These are phyloP conservation scores for Turritopsis rubra DNA, from an alignment of 30 jellyfish, hydroid and myxozoan genomes.

Conservation along the genomic window DNA sequence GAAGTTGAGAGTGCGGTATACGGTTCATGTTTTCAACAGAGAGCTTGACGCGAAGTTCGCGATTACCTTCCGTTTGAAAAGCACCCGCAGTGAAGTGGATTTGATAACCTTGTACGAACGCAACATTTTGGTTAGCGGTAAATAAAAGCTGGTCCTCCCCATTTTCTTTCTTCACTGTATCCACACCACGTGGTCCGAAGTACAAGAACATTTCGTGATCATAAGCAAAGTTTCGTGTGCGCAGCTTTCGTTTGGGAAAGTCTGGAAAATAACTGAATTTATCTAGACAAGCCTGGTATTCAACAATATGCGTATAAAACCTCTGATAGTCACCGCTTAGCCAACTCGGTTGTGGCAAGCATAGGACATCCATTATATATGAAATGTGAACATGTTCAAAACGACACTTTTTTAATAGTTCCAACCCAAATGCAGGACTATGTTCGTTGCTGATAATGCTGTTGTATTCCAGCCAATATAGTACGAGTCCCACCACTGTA, in stretches of 20 bases:
- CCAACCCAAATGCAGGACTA: background rate
- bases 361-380: constrained; percentile 15
- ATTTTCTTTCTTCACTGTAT: background rate
- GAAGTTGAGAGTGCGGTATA: constrained; percentile 14
- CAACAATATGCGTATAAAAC: constrained; percentile 23
- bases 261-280: constrained; percentile 20
- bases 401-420: constrained; percentile 12
- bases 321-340: constrained; percentile 1
- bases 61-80: background rate
- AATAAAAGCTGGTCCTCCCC: background rate
- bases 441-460: background rate
- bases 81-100: constrained; percentile 21
- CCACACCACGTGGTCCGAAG: constrained; percentile 11
- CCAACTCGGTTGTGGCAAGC: background rate
- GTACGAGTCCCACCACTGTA: constrained; percentile 22
- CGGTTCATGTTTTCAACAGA: constrained; percentile 23
- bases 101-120: constrained; percentile 40
- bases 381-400: constrained; percentile 15
- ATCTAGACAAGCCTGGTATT: background rate
- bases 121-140: constrained; percentile 4
- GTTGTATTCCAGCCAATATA: constrained; percentile 21
- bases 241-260: constrained; percentile 11
- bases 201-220: constrained; percentile 33
- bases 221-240: constrained; percentile 27
- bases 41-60: constrained; percentile 12